Evolutionary conservation across 2,113 vertebrate species (phyloP), one percentile per base, ranked within the genome.

Genomic region (Sander vitreus): DNA sequence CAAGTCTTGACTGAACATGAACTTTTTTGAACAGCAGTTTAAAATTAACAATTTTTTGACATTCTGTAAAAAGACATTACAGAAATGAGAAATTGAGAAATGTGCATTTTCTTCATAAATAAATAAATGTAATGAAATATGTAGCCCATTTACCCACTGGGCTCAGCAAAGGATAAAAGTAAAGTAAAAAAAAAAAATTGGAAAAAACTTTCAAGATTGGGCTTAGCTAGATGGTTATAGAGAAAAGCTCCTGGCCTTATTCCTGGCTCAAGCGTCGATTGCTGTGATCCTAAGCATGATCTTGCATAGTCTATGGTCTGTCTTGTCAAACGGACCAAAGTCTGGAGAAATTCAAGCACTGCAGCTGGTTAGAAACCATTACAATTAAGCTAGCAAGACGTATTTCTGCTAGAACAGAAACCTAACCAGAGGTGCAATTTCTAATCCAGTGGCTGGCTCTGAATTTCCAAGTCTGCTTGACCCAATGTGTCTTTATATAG

Each of bases 321-420:
- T 59, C 39, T 36, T 73, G 23, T 59, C 36, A 69, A 81, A 73
- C 16, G 59, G 66, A 75, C 59, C 75, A 78, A 39, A 45, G 64
- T 72, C 73, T 83, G 14, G 36, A 76, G 21, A 58, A 39, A 58
- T 68, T 18, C 21, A 68, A 57, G 67, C 39, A 13, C 36, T 67
- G 53, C 33, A 71, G 53, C 65, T 74, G 45, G 11, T 73, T 66
- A 51, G 51, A 63, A 50, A 23, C 45, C 67, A 25, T 18, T 47
- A 16, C 30, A 58, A 51, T 58, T 8, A 64, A 58, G 70, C 33
- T 10, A 39, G 45, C 11, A 7, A 66, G 54, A 45, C 45, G 50
- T 43, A 45, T 64, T 76, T 62, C 67, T 47, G 14, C 64, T 78
- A 36, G 4, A 74, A 76, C 12, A 76, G 27, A 73, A 70, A 27